A percentile compares a stretch with the other conserved stretches of the same genome.
Evolutionary conservation across 92 coral and sea anemone species (phyloP).

Genomic region (Phenganax stokvisi): DNA sequence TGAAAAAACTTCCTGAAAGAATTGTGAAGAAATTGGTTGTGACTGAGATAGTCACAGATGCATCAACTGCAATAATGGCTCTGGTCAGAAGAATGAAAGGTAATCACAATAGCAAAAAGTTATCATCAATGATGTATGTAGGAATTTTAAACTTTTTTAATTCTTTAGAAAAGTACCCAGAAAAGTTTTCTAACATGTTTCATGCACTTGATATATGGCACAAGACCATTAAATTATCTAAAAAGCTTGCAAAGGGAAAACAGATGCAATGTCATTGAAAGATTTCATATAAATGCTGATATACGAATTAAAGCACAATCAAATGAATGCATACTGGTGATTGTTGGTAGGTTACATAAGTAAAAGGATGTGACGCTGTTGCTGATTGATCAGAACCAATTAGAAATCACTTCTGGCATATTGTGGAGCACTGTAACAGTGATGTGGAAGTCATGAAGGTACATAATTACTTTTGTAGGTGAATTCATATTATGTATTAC

Average conservation of each 20-base stretch:
- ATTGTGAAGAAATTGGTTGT: constrained; percentile 30
- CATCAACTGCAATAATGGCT: constrained; percentile 43
- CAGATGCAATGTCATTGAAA: background rate
- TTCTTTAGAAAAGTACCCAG: constrained; percentile 26
- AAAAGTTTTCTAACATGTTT: constrained; percentile 29
- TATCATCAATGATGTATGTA: too few species aligned
- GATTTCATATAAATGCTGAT: background rate
- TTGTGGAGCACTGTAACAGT: constrained; percentile 54
- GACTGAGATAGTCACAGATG: constrained; percentile 47
- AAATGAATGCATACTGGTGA: constrained; percentile 6
- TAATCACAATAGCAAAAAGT: background rate
- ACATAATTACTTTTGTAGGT: background rate
- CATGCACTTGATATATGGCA: constrained; percentile 53
- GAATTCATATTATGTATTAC: too few species aligned
- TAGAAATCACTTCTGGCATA: constrained; percentile 66
- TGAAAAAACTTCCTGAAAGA: constrained; percentile 41
- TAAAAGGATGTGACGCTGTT: constrained; percentile 47
- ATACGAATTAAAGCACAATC: background rate
- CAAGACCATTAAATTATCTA: constrained; percentile 39
- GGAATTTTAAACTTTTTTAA: constrained; percentile 14
- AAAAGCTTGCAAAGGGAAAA: constrained; percentile 33
- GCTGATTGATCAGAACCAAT: constrained; percentile 54
- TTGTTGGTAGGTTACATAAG: constrained; percentile 52
- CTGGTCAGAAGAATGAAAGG: constrained; percentile 53
- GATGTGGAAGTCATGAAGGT: constrained; percentile 53